Conservation (phyloP, 2,888 invertebrate genomes). For the Hartigia nigra region DNA sequence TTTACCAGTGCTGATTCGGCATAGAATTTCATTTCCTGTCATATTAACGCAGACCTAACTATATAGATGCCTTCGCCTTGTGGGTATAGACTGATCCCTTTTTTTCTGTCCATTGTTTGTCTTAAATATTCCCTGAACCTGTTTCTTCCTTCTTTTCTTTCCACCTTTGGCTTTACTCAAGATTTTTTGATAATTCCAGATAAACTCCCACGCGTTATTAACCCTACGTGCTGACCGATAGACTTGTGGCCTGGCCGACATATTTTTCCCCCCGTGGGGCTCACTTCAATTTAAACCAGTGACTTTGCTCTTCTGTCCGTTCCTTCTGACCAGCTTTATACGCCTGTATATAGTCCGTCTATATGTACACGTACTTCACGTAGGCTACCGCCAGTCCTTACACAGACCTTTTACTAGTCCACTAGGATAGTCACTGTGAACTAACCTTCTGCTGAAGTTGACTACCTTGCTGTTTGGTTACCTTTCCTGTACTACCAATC, state of each 20-base stretch:
- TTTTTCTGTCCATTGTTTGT: background rate
- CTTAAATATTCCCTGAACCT: background rate
- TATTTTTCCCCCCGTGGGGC: conserved; percentile 48
- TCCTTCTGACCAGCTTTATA: conserved; percentile 20
- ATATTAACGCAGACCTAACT: background rate
- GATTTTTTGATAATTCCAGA: background rate
- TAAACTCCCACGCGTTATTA: conserved; percentile 38
- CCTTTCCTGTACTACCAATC: background rate
- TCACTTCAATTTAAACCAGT: conserved; percentile 63
- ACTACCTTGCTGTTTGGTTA: background rate
- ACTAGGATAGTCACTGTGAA: background rate
- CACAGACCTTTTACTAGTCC: background rate
- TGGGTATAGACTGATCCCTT: background rate
- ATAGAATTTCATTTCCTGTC: background rate
- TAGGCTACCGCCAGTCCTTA: background rate
- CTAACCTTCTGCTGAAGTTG: background rate
- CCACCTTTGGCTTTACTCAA: background rate
- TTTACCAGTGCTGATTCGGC: background rate
- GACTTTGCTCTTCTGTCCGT: conserved; percentile 54
- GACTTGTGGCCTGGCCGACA: conserved; percentile 32
- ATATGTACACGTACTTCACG: background rate
- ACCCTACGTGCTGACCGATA: conserved; percentile 30
- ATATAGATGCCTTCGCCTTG: background rate
- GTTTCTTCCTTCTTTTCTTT: background rate
- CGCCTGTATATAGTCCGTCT: background rate